Base-by-base conservation (phyloP, 2,888 invertebrate species). In the Gastrophysa polygoni region DNA sequence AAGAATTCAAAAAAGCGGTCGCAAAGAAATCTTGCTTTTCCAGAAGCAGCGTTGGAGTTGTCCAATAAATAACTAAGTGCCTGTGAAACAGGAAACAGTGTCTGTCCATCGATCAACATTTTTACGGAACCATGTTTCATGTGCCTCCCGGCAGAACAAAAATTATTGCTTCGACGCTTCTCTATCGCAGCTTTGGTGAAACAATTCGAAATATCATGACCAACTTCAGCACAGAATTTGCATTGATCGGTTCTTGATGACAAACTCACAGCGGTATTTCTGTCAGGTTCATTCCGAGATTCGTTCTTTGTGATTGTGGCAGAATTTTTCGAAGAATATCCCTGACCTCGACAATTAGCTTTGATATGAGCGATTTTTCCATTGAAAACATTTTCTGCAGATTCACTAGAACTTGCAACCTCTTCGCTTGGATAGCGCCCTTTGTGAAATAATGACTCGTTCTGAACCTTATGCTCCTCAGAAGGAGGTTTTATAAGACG, bases 161-260 rank as follows among this genome's bases (percentile, higher is more conserved):
- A 14, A 48, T 21, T 48, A 10, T 21, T 18, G 21, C 24, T 48
- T 1, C 48, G 48, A 7, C 48, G 48, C 24, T 48, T 21, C 7
- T 21, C 48, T 24, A 48, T 48, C 20, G 48, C 48, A 21, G 48
- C 48, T 48, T 48, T 48, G 11, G 48, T 48, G 24, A 48, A 48
- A 48, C 48, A 48, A 48, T 48, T 48, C 48, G 24, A 24, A 21
- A 48, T 11, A 48, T 48, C 24, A 24, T 48, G 48, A 3, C 24
- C 48, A 21, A 16, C 4, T 21, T 48, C 21, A 11, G 48, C 48
- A 21, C 48, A 48, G 16, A 48, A 48, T 16, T 20, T 21, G 3
- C 48, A 24, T 24, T 48, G 48, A 1, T 21, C 7, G 48, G 20
- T 21, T 48, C 7, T 48, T 10, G 32, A 32, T 32, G 32, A 7